A percentile compares a stretch with the other conserved stretches of the same genome.
These are phyloP conservation scores for Limnephilus marmoratus DNA, from an alignment of 2,888 invertebrate species.

Conservation along the genomic window DNA sequence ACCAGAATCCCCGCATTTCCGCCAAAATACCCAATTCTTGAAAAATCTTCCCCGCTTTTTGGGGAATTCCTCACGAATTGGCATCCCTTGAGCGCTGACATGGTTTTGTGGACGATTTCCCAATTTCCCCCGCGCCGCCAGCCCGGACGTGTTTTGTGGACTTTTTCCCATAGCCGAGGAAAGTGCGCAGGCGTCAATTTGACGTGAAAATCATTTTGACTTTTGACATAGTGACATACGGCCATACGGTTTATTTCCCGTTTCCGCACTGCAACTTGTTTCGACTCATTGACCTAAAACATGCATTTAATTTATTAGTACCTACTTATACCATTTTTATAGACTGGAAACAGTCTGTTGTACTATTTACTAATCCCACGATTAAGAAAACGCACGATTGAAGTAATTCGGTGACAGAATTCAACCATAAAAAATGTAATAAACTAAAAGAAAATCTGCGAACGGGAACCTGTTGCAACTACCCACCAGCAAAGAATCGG, in stretches of 20 bases:
- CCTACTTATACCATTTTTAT: neutral
- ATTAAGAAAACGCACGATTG: neutral
- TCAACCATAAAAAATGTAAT: conserved; percentile 36
- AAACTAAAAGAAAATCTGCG: conserved; percentile 37
- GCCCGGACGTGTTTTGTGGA: neutral
- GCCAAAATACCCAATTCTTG: too few relatives aligned
- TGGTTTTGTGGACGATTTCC: conserved; percentile 2
- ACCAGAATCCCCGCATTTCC: too few relatives aligned
- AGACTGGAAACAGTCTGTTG: neutral
- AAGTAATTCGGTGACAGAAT: neutral
- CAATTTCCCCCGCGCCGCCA: too few relatives aligned
- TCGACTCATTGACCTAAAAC: neutral
- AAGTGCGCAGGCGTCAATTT: conserved; percentile 29
- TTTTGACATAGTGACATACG: conserved; percentile 38
- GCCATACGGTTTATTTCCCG: neutral
- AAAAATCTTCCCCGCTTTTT: too few relatives aligned
- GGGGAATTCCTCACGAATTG: too few relatives aligned
- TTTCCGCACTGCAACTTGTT: neutral
- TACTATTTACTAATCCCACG: neutral
- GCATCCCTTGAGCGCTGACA: neutral
- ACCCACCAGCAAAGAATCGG: conserved; percentile 6
- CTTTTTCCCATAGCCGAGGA: neutral
- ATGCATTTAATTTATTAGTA: neutral
- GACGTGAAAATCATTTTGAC: conserved; percentile 13
- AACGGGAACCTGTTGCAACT: conserved; percentile 50